A percentile compares a stretch with the other conserved stretches of the same genome.
These are phyloP conservation scores for Nemotelus pantherinus DNA, from an alignment of 2,888 invertebrate genomes.

Conservation along the genomic window DNA sequence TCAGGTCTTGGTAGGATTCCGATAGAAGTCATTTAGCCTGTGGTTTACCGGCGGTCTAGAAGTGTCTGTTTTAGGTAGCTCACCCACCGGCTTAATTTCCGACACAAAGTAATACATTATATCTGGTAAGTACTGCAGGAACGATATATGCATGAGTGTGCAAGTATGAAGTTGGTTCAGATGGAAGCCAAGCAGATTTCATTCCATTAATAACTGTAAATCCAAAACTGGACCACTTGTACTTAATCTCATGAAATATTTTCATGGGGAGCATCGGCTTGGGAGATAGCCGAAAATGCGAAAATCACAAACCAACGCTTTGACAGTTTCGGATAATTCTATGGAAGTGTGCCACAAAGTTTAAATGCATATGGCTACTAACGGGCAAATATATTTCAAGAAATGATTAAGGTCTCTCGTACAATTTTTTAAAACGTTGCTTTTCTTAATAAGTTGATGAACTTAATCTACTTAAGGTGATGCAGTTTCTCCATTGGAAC, in stretches of 20 bases:
- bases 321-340: too few relatives aligned
- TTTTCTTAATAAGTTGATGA: too few relatives aligned
- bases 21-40: constrained; percentile 25
- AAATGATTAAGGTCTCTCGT: too few relatives aligned
- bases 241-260: constrained; percentile 25
- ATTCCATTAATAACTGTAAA: constrained; percentile 6
- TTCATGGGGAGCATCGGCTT: neutral
- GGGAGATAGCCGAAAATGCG: too few relatives aligned
- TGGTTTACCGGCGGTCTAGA: neutral
- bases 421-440: too few relatives aligned
- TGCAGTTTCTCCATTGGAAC: too few relatives aligned
- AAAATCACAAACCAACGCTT: too few relatives aligned
- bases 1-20: neutral
- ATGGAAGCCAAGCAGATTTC: neutral
- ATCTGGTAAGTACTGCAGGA: neutral
- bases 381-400: too few relatives aligned
- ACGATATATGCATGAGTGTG: too few relatives aligned
- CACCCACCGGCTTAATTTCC: neutral
- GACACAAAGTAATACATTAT: constrained; percentile 5
- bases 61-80: constrained; percentile 15
- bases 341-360: too few relatives aligned
- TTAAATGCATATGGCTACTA: too few relatives aligned
- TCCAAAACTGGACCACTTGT: neutral
- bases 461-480: too few relatives aligned
- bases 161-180: neutral